Base-by-base conservation (phyloP, 1,140 invertebrate species). In the Drosophila lacteicornis region DNA sequence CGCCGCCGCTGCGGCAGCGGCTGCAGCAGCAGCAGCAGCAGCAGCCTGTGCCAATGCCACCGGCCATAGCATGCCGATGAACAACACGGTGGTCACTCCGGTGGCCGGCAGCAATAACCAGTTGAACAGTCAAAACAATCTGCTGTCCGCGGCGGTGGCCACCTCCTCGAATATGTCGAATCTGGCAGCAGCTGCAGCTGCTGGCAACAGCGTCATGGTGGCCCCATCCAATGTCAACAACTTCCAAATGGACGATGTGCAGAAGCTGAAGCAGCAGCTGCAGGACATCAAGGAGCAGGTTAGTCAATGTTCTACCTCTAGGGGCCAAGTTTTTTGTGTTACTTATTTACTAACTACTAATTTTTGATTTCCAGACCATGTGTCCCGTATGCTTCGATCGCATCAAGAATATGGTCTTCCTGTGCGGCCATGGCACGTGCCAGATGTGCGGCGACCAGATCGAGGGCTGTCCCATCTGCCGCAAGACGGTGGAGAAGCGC, bases 251-350 rank as follows among this genome's bases (percentile, higher is more conserved):
- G 91, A 95, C 77, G 98, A 99, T 93, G 96, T 99, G 56, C 97
- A 98, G 93, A 99, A 99, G 92, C 94, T 99, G 15, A 97, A 99
- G 91, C 98, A 99, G 92, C 98, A 99, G 92, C 93, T 99, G 67
- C 97, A 99, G 93, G 98, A 99, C 92, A 99, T 99, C 71, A 99
- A 99, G 92, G 98, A 99, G 93, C 98, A 99, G 95, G 98, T 98
- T 87, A 84, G 86, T 22, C 19, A 22, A 22, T 22, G 19, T 22
- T 25, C 22, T 2, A 22, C 19, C 19, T 22, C 22, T 25, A 25
- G 22, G 22, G 22, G 22, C 22, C 3, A 25, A 25, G 47, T 2
- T 55, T 22, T 53, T 11, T 17, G 2, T 8, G 0, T 7, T 3
- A 3, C 25, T 8, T n/a, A 50, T 3, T 3, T 33, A 27, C 15